Percentiles rank a stretch among this genome's conserved stretches.
Evolutionary conservation across 2,888 invertebrate species (phyloP).

Genomic region (Calliopum simillimum): DNA sequence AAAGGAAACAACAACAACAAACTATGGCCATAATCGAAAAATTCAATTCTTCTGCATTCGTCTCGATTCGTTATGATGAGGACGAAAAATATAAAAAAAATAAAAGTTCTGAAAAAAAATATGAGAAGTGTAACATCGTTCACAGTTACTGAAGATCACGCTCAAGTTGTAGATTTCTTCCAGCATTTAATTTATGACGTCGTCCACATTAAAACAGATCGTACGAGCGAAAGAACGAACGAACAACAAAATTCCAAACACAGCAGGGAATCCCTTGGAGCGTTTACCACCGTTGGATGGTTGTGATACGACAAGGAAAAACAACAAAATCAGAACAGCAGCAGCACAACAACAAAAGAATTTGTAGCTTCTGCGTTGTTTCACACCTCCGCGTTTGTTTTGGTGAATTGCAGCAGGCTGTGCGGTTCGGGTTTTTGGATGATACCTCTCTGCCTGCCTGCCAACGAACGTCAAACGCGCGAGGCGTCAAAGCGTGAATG

Average conservation of each 20-base stretch:
- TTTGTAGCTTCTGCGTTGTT: constrained; percentile 30
- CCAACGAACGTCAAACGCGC: neutral
- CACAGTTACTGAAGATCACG: too few relatives aligned
- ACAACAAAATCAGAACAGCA: neutral
- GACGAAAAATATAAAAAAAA: too few relatives aligned
- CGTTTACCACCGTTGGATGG: neutral
- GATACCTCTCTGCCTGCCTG: too few relatives aligned
- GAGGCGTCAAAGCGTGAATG: neutral
- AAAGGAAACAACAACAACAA: constrained; percentile 24
- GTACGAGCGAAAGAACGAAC: neutral
- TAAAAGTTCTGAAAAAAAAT: too few relatives aligned
- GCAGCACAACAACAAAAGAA: constrained; percentile 15
- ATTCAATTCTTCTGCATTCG: constrained; percentile 28
- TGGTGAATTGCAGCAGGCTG: neutral
- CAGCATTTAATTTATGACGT: constrained; percentile 34
- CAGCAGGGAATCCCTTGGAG: constrained; percentile 34
- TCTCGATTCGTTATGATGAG: constrained; percentile 25
- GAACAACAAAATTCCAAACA: constrained; percentile 36
- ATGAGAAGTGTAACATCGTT: too few relatives aligned
- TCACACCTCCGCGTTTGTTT: constrained; percentile 25
- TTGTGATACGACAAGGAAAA: neutral
- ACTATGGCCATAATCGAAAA: constrained; percentile 27
- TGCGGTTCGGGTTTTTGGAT: neutral
- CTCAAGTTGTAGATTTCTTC: too few relatives aligned
- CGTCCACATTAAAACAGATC: constrained; percentile 32